Base-by-base conservation (phyloP, 2,888 invertebrate species). In the Lampropteryx suffumata region DNA sequence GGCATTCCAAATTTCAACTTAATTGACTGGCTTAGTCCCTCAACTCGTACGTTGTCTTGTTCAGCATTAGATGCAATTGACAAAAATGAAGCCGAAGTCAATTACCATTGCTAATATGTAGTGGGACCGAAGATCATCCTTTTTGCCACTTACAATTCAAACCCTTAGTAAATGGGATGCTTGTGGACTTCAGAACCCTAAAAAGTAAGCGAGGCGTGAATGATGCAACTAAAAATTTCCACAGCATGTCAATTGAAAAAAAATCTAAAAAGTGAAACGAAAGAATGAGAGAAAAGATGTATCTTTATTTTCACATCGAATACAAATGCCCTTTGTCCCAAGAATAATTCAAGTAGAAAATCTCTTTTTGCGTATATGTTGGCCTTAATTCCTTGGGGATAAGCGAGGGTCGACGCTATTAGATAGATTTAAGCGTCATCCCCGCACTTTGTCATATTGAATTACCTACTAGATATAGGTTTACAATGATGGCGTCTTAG, bases 281-380 rank as follows among this genome's bases (percentile, higher is more conserved):
- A 29, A 34, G 44, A 43, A 46, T 8, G 40, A 9, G 37, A 41
- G 50, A 54, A 52, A 61, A 50, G 45, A 51, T 50, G 53, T 56
- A 54, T 56, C 50, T 55, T 55, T 60, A 54, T 61, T 52, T 56
- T 48, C 51, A 33, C 52, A 55, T 55, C 47, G 55, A 58, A 61
- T 61, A 61, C 56, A 53, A 59, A 59, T 59, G 57, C 49, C 57
- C 39, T 51, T 45, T 59, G 53, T 55, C 55, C 55, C 55, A 39
- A 49, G 28, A 49, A 59, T 59, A 57, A 59, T 59, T 61, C 61
- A 59, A 59, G 55, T 55, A 50, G 59, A 59, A 61, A 59, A 59
- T 59, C 53, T 61, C 55, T 61, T 61, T 61, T 57, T 61, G 55
- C 55, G 51, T 59, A 47, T 37, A 52, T 40, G 48, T 49, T 48